These are phyloP conservation scores for Myotis findleyi DNA, from an alignment of 2,797 vertebrate species.

Conservation along the genomic window DNA sequence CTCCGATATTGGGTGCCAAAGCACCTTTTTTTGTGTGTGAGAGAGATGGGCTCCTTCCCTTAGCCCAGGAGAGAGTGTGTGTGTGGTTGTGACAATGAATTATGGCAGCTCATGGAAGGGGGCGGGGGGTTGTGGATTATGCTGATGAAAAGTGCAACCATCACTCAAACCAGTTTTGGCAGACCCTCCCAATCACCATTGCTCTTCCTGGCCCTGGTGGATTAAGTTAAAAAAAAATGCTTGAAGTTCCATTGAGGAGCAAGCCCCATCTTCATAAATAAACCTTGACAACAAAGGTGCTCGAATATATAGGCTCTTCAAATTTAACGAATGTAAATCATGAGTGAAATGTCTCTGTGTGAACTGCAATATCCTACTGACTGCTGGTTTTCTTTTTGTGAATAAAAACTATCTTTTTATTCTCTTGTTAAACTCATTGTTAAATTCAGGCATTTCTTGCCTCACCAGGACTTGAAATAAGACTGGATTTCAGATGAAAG, in stretches of 20 bases:
- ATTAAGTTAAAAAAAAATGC: conserved; percentile 70
- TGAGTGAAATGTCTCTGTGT: background rate
- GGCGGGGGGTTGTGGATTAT: conserved; percentile 78
- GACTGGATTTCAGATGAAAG: conserved; percentile 2
- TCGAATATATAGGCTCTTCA: conserved; percentile 57
- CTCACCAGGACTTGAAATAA: background rate
- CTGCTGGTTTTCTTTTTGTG: background rate
- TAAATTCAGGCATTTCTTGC: background rate
- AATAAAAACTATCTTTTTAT: background rate
- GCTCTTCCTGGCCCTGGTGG: conserved; percentile 61
- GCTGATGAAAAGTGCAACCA: conserved; percentile 76
- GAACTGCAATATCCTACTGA: background rate
- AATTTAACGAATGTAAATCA: background rate
- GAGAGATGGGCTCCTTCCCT: conserved; percentile 59
- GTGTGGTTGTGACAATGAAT: conserved; percentile 76
- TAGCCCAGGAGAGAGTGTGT: conserved; percentile 60
- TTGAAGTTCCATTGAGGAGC: conserved; percentile 60
- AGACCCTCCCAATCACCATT: conserved; percentile 79
- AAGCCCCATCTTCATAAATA: conserved; percentile 68
- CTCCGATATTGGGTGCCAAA: conserved; percentile 50
- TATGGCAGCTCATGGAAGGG: conserved; percentile 74
- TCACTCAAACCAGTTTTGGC: conserved; percentile 82
- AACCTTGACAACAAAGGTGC: conserved; percentile 52
- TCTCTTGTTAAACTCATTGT: background rate
- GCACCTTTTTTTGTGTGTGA: conserved; percentile 64